Conservation (phyloP, 2,888 invertebrate species). For the Alviniconcha strummeri region DNA sequence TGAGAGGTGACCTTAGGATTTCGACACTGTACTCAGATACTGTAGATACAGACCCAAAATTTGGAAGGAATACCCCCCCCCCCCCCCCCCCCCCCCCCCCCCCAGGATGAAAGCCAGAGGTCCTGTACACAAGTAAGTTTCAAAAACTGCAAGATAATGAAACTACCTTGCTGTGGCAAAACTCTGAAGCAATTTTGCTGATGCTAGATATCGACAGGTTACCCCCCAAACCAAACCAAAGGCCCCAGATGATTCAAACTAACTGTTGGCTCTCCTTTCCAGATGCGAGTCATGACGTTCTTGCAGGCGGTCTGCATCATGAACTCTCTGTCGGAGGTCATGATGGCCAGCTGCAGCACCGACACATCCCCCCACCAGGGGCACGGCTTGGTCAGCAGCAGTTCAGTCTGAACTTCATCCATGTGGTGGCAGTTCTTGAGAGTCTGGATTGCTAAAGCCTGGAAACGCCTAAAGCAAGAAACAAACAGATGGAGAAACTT, state of each 20-base stretch:
- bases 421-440: conserved; percentile 67
- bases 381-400: conserved; percentile 63
- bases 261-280: conserved; percentile 63
- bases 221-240: no score
- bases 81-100: no score
- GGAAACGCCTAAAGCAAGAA: conserved; percentile 59
- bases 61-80: no score
- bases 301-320: conserved; percentile 72
- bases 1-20: no score
- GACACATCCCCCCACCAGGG: conserved; percentile 67
- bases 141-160: no score
- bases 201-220: no score
- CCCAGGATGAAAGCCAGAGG: no score
- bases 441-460: conserved; percentile 65
- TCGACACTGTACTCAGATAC: no score
- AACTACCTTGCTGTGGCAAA: no score
- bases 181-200: no score
- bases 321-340: conserved; percentile 70
- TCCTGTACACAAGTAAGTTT: no score
- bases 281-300: conserved; percentile 68
- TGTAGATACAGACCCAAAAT: no score
- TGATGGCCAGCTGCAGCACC: conserved; percentile 66
- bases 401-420: conserved; percentile 65
- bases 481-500: background rate
- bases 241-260: background rate